phyloP scores from a whole-genome alignment of 2,797 vertebrate genomes.

The Rhincodon typus region DNA sequence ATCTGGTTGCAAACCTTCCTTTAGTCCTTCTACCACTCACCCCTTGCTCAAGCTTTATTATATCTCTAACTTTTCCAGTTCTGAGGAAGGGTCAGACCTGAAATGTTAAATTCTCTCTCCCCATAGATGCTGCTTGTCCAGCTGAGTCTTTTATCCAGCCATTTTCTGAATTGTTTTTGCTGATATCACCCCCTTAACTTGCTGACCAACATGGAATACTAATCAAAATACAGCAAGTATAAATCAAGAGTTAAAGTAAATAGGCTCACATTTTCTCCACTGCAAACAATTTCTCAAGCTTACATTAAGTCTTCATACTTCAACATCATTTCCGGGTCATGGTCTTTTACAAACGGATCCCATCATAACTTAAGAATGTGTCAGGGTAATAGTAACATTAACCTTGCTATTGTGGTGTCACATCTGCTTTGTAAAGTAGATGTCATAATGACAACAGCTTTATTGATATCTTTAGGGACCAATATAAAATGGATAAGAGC shows the following conservation, averaged over 20 bases:
- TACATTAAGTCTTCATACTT: neutral
- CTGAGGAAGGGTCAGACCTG: too few relatives aligned
- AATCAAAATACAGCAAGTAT: too few relatives aligned
- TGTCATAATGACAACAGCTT: neutral
- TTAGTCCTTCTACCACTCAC: too few relatives aligned
- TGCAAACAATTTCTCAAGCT: neutral
- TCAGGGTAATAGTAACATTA: neutral
- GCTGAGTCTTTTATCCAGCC: too few relatives aligned
- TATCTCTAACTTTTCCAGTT: too few relatives aligned
- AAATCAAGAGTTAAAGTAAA: neutral
- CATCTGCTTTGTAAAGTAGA: neutral
- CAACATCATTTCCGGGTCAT: neutral
- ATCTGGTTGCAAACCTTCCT: too few relatives aligned
- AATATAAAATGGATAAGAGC: neutral
- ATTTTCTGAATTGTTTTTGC: too few relatives aligned
- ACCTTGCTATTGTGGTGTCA: neutral
- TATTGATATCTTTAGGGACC: neutral
- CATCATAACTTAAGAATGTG: neutral
- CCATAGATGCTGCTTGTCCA: too few relatives aligned
- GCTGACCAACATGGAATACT: too few relatives aligned
- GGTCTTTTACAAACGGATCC: neutral
- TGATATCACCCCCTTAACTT: too few relatives aligned
- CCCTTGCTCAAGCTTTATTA: too few relatives aligned
- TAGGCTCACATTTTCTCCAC: neutral
- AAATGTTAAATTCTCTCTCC: too few relatives aligned